These are phyloP conservation scores for Glossosoma conforme DNA, from an alignment of 1,140 invertebrate species.

Conservation along the genomic window DNA sequence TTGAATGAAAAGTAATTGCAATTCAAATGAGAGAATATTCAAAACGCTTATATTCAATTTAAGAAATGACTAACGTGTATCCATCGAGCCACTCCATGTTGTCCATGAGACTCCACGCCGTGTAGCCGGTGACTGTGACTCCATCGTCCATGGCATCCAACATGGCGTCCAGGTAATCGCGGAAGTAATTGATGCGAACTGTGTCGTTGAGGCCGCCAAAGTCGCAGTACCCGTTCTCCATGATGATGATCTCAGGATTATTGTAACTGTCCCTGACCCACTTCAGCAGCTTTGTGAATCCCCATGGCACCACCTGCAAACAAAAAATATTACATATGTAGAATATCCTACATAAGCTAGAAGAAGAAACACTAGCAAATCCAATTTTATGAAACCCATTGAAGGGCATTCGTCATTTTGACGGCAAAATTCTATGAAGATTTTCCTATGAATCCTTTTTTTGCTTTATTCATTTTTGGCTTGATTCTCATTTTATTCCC, in stretches of 20 bases:
- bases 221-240: constrained; percentile 61
- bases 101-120: constrained; percentile 56
- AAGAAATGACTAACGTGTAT: constrained; percentile 18
- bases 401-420: neutral
- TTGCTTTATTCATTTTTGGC: neutral
- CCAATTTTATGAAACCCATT: neutral
- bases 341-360: neutral
- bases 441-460: neutral
- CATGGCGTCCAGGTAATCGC: constrained; percentile 48
- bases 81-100: constrained; percentile 55
- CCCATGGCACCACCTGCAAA: constrained; percentile 33
- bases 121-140: constrained; percentile 52
- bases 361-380: neutral
- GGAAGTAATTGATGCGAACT: constrained; percentile 39
- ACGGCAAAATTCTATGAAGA: neutral
- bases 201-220: constrained; percentile 46
- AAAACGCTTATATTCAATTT: neutral
- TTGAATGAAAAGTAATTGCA: no score
- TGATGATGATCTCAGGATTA: constrained; percentile 54
- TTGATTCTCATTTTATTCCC: neutral
- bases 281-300: constrained; percentile 34
- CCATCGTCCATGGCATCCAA: constrained; percentile 34
- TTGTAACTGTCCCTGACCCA: constrained; percentile 43
- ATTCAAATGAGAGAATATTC: neutral
- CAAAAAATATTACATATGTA: neutral